Evolutionary conservation across 1,140 invertebrate species (phyloP), one percentile per base, ranked within the genome.

Genomic region (Dinoponera quadriceps): DNA sequence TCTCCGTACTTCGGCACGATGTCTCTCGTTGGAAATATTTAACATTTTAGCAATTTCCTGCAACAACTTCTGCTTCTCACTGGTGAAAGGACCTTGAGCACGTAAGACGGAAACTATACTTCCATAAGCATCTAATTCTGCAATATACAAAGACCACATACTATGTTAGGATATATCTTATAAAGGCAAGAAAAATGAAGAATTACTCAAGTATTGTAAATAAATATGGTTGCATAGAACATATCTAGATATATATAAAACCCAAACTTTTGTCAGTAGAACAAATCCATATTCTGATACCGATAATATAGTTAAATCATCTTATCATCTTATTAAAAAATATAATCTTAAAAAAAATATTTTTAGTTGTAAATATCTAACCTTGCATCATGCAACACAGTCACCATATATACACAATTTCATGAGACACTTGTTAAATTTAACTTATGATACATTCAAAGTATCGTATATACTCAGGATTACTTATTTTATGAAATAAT

Each of bases 51-150:
- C 96, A 80, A 98, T 94, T 92, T 98, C 97, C 92, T 96, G 96
- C 59, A 99, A 95, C 83, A 98, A 94, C 92, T 97, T 97, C 92
- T 96, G 96, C 95, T 98, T 98, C 85, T 97, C 96, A 90, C 96
- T 96, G 89, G 96, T 97, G 54, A 98, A 96, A 91, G 96, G 95
- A 77, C 98, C 98, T 95, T 99, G 98, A 90, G 98, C 98, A 94
- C 98, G 96, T 93, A 99, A 96, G 84, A 98, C 98, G 90, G 97
- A 97, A 66, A 99, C 96, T 92, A 98, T 95, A 92, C 96, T 96
- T 88, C 97, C 96, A 95, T 98, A 99, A 84, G 98, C 98, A 94
- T 98, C 97, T 88, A 99, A 94, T 95, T 99, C 98, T 98, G 91
- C 27, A 71, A 65, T 38, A 65, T 11, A 82, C 2, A 77, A 33